These are phyloP conservation scores for Microchrysa polita DNA, from an alignment of 2,888 invertebrate genomes.

Conservation along the genomic window DNA sequence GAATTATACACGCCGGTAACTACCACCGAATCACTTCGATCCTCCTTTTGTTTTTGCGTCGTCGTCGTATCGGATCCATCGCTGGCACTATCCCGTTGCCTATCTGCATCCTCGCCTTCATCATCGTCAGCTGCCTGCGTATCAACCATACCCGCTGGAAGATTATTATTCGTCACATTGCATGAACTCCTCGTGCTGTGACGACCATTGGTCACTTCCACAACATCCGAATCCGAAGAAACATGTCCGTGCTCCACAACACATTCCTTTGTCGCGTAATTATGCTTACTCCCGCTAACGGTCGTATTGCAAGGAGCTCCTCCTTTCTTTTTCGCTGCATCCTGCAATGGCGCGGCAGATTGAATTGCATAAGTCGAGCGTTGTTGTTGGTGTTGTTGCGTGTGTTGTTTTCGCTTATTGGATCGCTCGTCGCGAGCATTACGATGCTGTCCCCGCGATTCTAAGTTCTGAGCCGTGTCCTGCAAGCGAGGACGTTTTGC, in stretches of 20 bases:
- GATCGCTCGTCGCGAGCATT: conserved; percentile 44
- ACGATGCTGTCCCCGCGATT: conserved; percentile 42
- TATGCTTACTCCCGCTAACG: background rate
- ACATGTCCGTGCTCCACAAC: conserved; percentile 24
- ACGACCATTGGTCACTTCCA: too few species aligned
- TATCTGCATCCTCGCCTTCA: conserved; percentile 45
- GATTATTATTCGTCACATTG: conserved; percentile 36
- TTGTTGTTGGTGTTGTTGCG: background rate
- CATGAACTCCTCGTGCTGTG: conserved; percentile 5
- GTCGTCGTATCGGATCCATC: conserved; percentile 46
- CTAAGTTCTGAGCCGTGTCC: conserved; percentile 11
- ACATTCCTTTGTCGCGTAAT: conserved; percentile 18
- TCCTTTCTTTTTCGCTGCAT: conserved; percentile 42
- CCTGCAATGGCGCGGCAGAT: too few species aligned
- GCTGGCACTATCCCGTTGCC: conserved; percentile 47
- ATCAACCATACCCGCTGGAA: conserved; percentile 29
- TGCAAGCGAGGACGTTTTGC: conserved; percentile 45
- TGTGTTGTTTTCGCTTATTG: conserved; percentile 43
- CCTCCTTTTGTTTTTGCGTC: conserved; percentile 46
- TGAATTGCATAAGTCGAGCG: background rate
- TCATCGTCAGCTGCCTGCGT: conserved; percentile 27
- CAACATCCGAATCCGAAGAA: conserved; percentile 15
- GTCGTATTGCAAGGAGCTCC: conserved; percentile 36
- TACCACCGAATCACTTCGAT: conserved; percentile 51
- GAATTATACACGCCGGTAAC: conserved; percentile 49